phyloP scores from a whole-genome alignment of 92 coral and sea anemone species.

The Parazoanthus atlanticus region DNA sequence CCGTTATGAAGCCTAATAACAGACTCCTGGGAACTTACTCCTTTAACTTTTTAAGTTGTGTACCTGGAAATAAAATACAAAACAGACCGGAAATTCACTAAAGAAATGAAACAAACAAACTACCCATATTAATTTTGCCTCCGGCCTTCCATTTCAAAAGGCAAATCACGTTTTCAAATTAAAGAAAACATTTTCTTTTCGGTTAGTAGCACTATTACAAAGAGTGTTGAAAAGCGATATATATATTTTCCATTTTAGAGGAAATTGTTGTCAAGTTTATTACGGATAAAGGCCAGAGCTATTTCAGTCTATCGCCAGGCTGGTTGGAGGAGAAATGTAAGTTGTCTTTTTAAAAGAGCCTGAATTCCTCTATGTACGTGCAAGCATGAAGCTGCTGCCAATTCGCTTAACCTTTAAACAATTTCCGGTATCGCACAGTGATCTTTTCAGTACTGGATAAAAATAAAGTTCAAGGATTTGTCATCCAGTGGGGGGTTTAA shows the following conservation, averaged over 20 bases:
- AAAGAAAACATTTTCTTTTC: background rate
- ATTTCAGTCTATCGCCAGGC: background rate
- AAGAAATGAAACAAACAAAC: background rate
- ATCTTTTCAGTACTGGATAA: slow-evolving; percentile 6
- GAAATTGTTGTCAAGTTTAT: background rate
- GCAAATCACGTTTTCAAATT: background rate
- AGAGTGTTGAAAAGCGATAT: background rate
- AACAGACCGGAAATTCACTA: background rate
- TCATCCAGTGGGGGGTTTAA: too few relatives aligned
- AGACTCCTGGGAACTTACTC: too few relatives aligned
- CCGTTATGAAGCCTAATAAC: background rate
- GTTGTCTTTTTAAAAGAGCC: background rate
- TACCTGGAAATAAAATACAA: background rate
- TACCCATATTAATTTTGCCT: background rate
- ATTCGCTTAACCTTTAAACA: background rate
- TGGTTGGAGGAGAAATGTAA: background rate
- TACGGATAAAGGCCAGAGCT: background rate
- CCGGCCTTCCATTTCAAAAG: background rate
- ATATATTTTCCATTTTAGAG: background rate
- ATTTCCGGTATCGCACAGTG: background rate
- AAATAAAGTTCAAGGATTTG: background rate
- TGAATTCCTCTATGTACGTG: background rate
- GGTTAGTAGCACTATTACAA: background rate
- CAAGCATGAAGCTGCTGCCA: background rate
- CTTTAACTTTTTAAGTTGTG: background rate